Percentiles rank a stretch among this genome's conserved stretches.
These are phyloP conservation scores for Epinephelus coioides DNA, from an alignment of 2,797 vertebrate genomes.

Conservation along the genomic window DNA sequence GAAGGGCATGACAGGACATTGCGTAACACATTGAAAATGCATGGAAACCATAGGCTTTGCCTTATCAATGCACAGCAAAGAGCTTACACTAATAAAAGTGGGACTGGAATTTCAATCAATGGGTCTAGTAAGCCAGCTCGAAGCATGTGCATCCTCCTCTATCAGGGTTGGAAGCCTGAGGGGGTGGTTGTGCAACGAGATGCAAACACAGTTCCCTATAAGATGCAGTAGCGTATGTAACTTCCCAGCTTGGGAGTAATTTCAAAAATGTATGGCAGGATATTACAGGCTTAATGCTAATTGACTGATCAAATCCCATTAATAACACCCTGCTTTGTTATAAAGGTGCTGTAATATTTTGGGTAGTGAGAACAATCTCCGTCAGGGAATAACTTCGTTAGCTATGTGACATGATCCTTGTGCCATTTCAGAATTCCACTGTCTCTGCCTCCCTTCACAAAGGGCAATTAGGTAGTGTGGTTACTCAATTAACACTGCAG, in stretches of 20 bases:
- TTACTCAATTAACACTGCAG: slow-evolving; percentile 57
- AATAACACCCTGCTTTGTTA: slow-evolving; percentile 53
- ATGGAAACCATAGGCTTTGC: slow-evolving; percentile 65
- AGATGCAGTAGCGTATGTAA: background rate
- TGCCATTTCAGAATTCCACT: slow-evolving; percentile 31
- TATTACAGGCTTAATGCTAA: slow-evolving; percentile 47
- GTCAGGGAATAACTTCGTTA: slow-evolving; percentile 37
- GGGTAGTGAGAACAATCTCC: slow-evolving; percentile 19
- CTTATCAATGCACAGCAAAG: slow-evolving; percentile 67
- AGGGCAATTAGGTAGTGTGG: slow-evolving; percentile 49
- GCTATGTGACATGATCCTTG: slow-evolving; percentile 38
- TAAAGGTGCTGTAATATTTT: slow-evolving; percentile 38
- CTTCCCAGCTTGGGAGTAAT: slow-evolving; percentile 24
- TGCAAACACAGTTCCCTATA: slow-evolving; percentile 32
- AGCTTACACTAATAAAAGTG: slow-evolving; percentile 47
- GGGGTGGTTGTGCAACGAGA: background rate
- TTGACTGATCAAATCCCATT: slow-evolving; percentile 43
- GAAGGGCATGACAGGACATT: slow-evolving; percentile 77
- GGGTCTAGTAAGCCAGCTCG: slow-evolving; percentile 18
- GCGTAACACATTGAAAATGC: slow-evolving; percentile 71
- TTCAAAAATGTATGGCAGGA: slow-evolving; percentile 37
- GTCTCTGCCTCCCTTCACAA: slow-evolving; percentile 35
- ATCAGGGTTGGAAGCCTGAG: background rate
- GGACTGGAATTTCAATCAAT: slow-evolving; percentile 28
- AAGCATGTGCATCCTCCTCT: slow-evolving; percentile 7